Evolutionary conservation across 2,113 vertebrate genomes (phyloP), one percentile per base, ranked within the genome.

Genomic region (Athene noctua): DNA sequence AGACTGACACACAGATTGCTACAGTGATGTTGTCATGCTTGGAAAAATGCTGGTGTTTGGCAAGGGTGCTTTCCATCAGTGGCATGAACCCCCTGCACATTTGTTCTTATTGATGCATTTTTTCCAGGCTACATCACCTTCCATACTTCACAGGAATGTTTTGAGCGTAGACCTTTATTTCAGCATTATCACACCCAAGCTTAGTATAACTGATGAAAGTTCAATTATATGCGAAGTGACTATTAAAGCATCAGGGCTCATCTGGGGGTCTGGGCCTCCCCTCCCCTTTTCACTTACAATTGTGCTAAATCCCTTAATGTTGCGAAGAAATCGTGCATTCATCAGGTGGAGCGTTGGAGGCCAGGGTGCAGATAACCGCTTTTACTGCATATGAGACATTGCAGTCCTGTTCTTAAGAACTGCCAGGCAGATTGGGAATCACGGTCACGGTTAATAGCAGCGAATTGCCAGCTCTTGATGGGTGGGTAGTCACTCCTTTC

Each of bases 401-500:
- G 97, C 98, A 98, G 98, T 97, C 97, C 98, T 97, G 96, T 97
- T 98, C 98, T 98, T 98, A 97, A 98, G 96, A 98, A 98, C 98
- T 98, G 98, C 98, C 97, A 97, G 97, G 98, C 98, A 97, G 97
- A 97, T 97, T 98, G 98, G 98, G 98, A 98, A 98, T 98, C 98
- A 98, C 96, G 97, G 98, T 98, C 98, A 98, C 98, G 98, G 97
- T 98, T 98, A 98, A 98, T 98, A 98, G 98, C 98, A 98, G 97
- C 96, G 98, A 98, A 98, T 98, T 98, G 98, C 98, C 98, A 98
- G 98, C 97, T 98, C 98, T 98, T 98, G 98, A 98, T 98, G 98
- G 98, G 98, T 98, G 98, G 98, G 98, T 98, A 98, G 98, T 98
- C 98, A 98, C 98, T 98, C 98, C 97, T 98, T 98, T 98, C 98